These are phyloP conservation scores for Ectropis grisescens DNA, from an alignment of 1,140 invertebrate species.

Conservation along the genomic window DNA sequence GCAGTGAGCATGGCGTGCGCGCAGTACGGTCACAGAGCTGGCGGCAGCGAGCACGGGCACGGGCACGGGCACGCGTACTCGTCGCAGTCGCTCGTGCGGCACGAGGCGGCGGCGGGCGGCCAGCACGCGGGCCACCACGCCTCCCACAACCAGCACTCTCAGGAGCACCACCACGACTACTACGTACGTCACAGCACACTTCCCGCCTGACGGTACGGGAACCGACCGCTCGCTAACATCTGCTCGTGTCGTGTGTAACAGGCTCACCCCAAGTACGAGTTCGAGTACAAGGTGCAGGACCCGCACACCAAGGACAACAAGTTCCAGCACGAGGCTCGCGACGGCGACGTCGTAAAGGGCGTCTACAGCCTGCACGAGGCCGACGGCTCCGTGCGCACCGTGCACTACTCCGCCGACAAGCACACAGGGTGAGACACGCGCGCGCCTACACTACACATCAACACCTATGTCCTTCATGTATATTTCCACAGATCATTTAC, in stretches of 20 bases:
- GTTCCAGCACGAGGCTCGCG: slow-evolving; percentile 71
- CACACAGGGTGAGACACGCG: slow-evolving; percentile 55
- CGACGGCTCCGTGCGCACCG: slow-evolving; percentile 70
- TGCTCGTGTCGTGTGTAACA: too few species aligned
- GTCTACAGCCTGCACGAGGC: slow-evolving; percentile 71
- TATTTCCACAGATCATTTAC: too few species aligned
- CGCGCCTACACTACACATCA: too few species aligned
- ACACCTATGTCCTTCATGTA: too few species aligned
- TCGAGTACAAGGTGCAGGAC: slow-evolving; percentile 73
- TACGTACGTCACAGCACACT: slow-evolving; percentile 3
- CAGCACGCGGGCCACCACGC: slow-evolving; percentile 5
- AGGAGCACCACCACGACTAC: slow-evolving; percentile 6
- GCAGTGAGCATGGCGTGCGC: slow-evolving; percentile 13
- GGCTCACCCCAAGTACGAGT: slow-evolving; percentile 73
- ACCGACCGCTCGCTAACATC: too few species aligned
- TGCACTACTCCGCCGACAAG: slow-evolving; percentile 70
- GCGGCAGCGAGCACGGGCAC: too few species aligned
- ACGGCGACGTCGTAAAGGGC: slow-evolving; percentile 72
- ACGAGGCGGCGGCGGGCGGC: neutral
- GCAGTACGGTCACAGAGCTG: slow-evolving; percentile 12
- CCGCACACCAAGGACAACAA: slow-evolving; percentile 73
- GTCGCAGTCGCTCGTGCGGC: slow-evolving; percentile 10
- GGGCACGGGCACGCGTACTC: slow-evolving; percentile 9
- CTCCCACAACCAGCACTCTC: slow-evolving; percentile 2
- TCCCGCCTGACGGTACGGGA: too few species aligned